Conservation (phyloP, 2,113 vertebrate species). For the Clarias macrocephalus region DNA sequence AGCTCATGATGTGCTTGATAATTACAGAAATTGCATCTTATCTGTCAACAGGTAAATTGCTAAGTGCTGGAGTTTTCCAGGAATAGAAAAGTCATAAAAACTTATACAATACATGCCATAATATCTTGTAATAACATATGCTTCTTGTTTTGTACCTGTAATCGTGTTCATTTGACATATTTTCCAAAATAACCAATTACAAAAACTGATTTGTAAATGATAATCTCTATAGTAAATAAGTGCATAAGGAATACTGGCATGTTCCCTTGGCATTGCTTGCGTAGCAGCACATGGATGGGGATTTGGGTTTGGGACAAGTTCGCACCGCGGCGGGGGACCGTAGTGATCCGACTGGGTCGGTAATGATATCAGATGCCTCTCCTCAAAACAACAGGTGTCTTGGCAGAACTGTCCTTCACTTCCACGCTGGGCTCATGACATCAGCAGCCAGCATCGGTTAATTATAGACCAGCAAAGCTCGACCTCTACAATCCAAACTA, state of each 20-base stretch:
- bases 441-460: conserved; percentile 96
- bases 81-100: background rate
- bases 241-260: conserved; percentile 39
- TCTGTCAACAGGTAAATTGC: background rate
- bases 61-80: background rate
- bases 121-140: background rate
- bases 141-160: background rate
- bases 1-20: conserved; percentile 5
- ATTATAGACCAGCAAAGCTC: conserved; percentile 94
- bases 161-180: background rate
- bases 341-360: conserved; percentile 96
- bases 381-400: conserved; percentile 99
- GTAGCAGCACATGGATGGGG: conserved; percentile 56
- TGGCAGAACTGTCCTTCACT: conserved; percentile 93
- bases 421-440: conserved; percentile 99
- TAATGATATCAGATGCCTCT: conserved; percentile 99
- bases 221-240: conserved; percentile 23
- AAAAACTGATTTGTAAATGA: background rate
- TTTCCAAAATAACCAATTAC: background rate
- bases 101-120: background rate
- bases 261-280: conserved; percentile 47
- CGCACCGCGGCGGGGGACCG: conserved; percentile 92
- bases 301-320: conserved; percentile 91
- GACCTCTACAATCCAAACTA: conserved; percentile 71
- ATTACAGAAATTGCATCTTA: background rate